These are phyloP conservation scores for Drosophila melanocephala DNA, from an alignment of 2,888 invertebrate species.

Conservation along the genomic window DNA sequence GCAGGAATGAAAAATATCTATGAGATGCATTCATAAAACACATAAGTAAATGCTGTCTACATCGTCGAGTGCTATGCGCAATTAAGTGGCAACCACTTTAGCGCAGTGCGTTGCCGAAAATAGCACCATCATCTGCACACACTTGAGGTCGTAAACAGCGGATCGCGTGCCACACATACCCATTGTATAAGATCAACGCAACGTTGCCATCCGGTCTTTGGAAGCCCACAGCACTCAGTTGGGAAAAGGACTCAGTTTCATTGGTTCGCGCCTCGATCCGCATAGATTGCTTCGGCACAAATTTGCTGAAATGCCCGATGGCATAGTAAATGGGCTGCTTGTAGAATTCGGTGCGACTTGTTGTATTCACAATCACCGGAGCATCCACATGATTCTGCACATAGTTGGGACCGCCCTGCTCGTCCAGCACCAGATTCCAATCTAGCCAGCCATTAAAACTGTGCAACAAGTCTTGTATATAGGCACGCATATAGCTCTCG, in stretches of 20 bases:
- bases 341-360: constrained; percentile 89
- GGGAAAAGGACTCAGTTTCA: constrained; percentile 69
- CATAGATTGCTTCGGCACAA: constrained; percentile 88
- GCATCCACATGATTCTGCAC: constrained; percentile 89
- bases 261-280: constrained; percentile 75
- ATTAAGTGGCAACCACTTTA: constrained; percentile 54
- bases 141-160: constrained; percentile 41
- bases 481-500: constrained; percentile 89
- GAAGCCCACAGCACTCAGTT: constrained; percentile 86
- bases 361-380: constrained; percentile 87
- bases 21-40: constrained; percentile 17
- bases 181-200: constrained; percentile 87
- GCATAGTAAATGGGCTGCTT: constrained; percentile 96
- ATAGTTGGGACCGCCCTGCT: constrained; percentile 92
- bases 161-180: constrained; percentile 83
- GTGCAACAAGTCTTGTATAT: constrained; percentile 91
- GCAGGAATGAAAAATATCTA: constrained; percentile 48
- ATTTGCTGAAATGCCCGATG: constrained; percentile 92
- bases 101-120: constrained; percentile 48
- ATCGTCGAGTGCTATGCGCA: constrained; percentile 40
- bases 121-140: constrained; percentile 46
- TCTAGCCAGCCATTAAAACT: constrained; percentile 95
- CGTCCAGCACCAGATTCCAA: constrained; percentile 95
- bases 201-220: constrained; percentile 86
- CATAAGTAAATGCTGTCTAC: constrained; percentile 11